Percentiles rank a stretch among this genome's conserved stretches.
phyloP scores from a whole-genome alignment of 2,888 invertebrate genomes.

The Ichneumoninae sp. region DNA sequence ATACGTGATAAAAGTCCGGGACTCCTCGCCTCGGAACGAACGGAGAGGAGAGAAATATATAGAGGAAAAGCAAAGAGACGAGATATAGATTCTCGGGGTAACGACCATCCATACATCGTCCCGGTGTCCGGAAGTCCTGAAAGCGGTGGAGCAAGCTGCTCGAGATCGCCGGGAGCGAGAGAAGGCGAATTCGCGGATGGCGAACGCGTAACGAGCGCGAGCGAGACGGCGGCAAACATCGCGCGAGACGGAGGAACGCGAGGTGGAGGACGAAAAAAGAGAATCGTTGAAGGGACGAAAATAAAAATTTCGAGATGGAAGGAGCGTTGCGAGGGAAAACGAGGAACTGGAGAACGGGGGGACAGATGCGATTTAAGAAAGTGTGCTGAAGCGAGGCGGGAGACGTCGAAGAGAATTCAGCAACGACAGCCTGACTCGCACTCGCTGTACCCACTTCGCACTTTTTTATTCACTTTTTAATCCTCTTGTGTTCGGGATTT shows the following conservation, averaged over 20 bases:
- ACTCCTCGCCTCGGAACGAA: conserved; percentile 35
- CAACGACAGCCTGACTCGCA: conserved; percentile 29
- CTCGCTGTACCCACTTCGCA: conserved; percentile 46
- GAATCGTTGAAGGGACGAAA: conserved; percentile 36
- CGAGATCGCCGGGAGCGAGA: conserved; percentile 18
- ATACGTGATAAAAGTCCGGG: conserved; percentile 51
- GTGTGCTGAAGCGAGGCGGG: conserved; percentile 18
- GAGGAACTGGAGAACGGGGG: conserved; percentile 46
- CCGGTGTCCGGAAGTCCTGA: conserved; percentile 52
- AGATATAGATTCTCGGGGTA: conserved; percentile 68
- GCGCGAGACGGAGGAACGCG: conserved; percentile 7
- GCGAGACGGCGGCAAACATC: conserved; percentile 34
- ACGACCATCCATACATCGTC: conserved; percentile 70
- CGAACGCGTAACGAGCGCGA: conserved; percentile 3
- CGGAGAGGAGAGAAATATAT: conserved; percentile 39
- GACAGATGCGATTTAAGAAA: conserved; percentile 31
- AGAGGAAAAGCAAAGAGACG: conserved; percentile 45
- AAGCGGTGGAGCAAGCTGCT: conserved; percentile 61
- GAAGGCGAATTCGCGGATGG: conserved; percentile 41
- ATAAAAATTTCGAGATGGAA: conserved; percentile 44
- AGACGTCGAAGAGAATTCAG: conserved; percentile 17
- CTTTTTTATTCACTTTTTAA: not conserved
- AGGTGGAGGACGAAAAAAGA: conserved; percentile 5
- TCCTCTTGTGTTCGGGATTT: not conserved
- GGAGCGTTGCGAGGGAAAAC: conserved; percentile 33